Conservation (phyloP, 37 sponge, comb jelly and placozoan species). For the Crambe crambe region DNA sequence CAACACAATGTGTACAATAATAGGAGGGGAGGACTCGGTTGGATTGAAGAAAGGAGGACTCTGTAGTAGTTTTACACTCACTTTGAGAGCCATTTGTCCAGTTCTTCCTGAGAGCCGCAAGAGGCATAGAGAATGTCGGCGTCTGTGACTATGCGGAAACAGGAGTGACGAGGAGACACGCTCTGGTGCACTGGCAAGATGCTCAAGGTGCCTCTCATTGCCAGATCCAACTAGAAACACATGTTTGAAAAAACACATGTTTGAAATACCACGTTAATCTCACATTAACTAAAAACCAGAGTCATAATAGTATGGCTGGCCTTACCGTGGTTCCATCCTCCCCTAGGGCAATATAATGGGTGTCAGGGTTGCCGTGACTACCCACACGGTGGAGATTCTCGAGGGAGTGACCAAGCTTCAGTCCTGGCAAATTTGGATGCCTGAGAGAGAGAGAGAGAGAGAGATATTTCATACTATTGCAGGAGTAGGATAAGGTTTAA, state of each 20-base stretch:
- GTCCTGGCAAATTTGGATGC: not conserved
- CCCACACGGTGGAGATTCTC: constrained; percentile 63
- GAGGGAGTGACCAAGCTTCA: constrained; percentile 65
- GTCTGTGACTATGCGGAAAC: constrained; percentile 76
- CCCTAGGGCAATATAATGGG: constrained; percentile 26
- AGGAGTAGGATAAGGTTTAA: not conserved
- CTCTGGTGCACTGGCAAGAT: constrained; percentile 74
- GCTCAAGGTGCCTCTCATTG: constrained; percentile 57
- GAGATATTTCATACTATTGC: not conserved
- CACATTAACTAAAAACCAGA: not conserved
- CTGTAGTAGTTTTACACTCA: constrained; percentile 19
- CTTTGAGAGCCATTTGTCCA: constrained; percentile 76
- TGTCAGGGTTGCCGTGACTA: constrained; percentile 16
- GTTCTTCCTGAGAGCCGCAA: constrained; percentile 71
- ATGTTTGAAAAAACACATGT: too few species aligned
- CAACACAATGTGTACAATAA: not conserved
- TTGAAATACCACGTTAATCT: too few species aligned
- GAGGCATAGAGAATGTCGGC: constrained; percentile 61
- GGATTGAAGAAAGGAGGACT: not conserved
- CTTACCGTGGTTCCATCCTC: constrained; percentile 67
- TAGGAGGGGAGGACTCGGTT: not conserved
- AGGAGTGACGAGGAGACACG: constrained; percentile 77
- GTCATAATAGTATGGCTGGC: not conserved
- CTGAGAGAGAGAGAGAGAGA: constrained; percentile 3
- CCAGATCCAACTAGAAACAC: constrained; percentile 62